phyloP scores from a whole-genome alignment of 2,888 invertebrate genomes.

The Ormyrus thymus region DNA sequence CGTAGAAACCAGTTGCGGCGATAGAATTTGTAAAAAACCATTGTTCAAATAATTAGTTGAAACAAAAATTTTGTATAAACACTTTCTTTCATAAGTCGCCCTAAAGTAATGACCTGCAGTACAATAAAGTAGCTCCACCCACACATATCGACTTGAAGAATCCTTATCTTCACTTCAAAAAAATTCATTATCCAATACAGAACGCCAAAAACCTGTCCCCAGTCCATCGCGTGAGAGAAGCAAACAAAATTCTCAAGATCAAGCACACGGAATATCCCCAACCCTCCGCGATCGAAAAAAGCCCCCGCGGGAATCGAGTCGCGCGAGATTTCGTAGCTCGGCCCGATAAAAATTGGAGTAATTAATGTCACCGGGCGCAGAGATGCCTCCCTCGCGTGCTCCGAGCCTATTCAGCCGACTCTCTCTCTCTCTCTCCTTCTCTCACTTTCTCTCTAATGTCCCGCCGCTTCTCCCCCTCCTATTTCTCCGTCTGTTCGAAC shows the following conservation, averaged over 20 bases:
- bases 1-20: too few species aligned
- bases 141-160: too few species aligned
- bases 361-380: constrained; percentile 57
- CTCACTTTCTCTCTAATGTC: constrained; percentile 23
- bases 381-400: constrained; percentile 61
- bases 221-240: too few species aligned
- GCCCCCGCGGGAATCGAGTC: neutral
- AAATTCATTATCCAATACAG: too few species aligned
- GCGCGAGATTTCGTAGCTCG: neutral
- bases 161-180: too few species aligned
- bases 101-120: too few species aligned
- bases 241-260: neutral
- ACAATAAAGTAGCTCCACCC: too few species aligned
- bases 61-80: too few species aligned
- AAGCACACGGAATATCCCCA: neutral
- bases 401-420: constrained; percentile 54
- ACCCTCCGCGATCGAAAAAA: neutral
- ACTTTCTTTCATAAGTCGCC: too few species aligned
- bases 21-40: too few species aligned
- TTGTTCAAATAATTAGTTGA: too few species aligned
- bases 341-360: constrained; percentile 55
- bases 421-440: neutral
- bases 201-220: too few species aligned
- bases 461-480: neutral
- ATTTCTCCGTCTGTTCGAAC: neutral